Conservation (phyloP, 2,797 vertebrate genomes). For the Lutjanus argentimaculatus region DNA sequence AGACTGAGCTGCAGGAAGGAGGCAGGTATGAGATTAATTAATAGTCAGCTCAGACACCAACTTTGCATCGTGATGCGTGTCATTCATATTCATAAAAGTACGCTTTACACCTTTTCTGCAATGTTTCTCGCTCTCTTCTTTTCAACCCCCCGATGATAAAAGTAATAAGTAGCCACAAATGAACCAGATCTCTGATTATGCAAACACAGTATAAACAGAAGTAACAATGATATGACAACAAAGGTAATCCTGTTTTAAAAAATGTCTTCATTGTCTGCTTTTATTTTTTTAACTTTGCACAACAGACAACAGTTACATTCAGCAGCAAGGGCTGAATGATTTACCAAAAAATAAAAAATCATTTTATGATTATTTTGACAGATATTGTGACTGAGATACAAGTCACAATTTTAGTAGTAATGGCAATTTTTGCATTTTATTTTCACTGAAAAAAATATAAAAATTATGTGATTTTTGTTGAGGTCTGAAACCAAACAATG, state of each 20-base stretch:
- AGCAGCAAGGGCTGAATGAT: neutral
- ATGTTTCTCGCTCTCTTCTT: constrained; percentile 11
- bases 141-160: constrained; percentile 1
- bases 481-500: too few species aligned
- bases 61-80: constrained; percentile 44
- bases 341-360: too few species aligned
- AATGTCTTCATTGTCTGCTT: neutral
- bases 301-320: neutral
- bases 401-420: too few species aligned
- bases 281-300: neutral
- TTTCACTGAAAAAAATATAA: too few species aligned
- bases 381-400: too few species aligned
- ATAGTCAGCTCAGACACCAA: constrained; percentile 49
- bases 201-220: constrained; percentile 21
- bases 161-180: constrained; percentile 20
- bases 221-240: constrained; percentile 12
- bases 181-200: constrained; percentile 17
- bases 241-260: constrained; percentile 6
- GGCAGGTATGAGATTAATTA: constrained; percentile 64
- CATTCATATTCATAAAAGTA: constrained; percentile 56
- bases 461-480: too few species aligned
- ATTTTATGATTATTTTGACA: too few species aligned
- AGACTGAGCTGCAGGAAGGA: constrained; percentile 24
- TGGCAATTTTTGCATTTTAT: too few species aligned
- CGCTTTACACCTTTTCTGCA: constrained; percentile 32